Conservation (phyloP, 2,888 invertebrate species). For the Villa cingulata region DNA sequence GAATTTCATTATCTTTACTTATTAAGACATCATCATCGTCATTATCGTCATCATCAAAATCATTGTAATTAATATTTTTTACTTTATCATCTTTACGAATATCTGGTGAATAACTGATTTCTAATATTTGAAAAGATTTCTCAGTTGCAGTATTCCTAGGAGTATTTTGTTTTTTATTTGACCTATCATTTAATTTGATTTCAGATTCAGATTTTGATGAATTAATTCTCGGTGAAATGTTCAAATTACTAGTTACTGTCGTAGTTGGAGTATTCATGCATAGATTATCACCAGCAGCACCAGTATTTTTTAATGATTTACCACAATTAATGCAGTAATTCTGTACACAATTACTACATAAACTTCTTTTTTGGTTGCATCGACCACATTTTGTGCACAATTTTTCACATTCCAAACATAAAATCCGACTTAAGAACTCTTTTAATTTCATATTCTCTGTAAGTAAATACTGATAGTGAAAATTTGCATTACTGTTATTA, state of each 20-base stretch:
- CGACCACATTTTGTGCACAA: not conserved
- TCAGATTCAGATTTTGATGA: not conserved
- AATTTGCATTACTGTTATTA: too few relatives aligned
- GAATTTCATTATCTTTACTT: conserved; percentile 1
- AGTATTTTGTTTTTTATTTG: too few relatives aligned
- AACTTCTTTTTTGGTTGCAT: not conserved
- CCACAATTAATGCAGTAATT: not conserved
- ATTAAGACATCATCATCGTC: not conserved
- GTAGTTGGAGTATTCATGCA: conserved; percentile 36
- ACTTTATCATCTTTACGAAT: conserved; percentile 20
- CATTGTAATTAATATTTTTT: too few relatives aligned
- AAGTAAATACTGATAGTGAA: too few relatives aligned
- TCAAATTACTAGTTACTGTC: conserved; percentile 10
- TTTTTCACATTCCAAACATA: not conserved
- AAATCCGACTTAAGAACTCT: not conserved
- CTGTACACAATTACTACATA: not conserved
- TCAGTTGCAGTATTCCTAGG: conserved; percentile 2
- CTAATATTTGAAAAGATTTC: conserved; percentile 18
- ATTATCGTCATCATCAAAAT: conserved; percentile 3
- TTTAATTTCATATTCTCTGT: not conserved
- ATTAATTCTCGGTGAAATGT: not conserved
- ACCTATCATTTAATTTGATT: too few relatives aligned
- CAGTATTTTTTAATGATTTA: not conserved
- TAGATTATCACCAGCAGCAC: not conserved
- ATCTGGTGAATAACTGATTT: conserved; percentile 12